A percentile compares a stretch with the other conserved stretches of the same genome.
phyloP scores from a whole-genome alignment of 1,140 invertebrate species.

The Callitettix versicolor region DNA sequence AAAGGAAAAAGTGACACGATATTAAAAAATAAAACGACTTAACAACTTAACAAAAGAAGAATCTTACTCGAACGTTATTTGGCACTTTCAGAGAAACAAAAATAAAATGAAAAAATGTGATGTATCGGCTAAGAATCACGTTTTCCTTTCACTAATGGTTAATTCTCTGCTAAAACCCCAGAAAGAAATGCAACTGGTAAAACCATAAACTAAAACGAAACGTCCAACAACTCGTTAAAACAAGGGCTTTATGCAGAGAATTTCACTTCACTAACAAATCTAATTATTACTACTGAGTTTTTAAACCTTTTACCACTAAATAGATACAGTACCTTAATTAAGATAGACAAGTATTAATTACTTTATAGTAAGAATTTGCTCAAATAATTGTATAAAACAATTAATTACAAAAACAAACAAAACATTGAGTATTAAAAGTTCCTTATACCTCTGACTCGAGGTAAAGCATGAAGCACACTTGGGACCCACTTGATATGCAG shows the following conservation, averaged over 20 bases:
- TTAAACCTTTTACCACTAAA: not conserved
- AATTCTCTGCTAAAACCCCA: conserved; percentile 15
- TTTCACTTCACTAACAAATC: conserved; percentile 6
- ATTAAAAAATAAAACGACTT: not conserved
- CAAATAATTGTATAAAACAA: not conserved
- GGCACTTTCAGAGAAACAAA: conserved; percentile 4
- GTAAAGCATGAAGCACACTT: conserved; percentile 17
- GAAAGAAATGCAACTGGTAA: conserved; percentile 2
- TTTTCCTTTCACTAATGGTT: conserved; percentile 17
- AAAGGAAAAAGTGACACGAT: conserved; percentile 20
- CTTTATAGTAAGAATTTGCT: not conserved
- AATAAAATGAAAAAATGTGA: conserved; percentile 1
- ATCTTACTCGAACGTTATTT: not conserved
- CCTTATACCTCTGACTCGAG: conserved; percentile 1
- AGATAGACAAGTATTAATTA: conserved; percentile 8
- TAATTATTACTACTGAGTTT: conserved; percentile 11
- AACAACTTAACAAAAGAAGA: conserved; percentile 2
- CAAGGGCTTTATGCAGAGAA: conserved; percentile 13
- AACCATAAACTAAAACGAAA: no score
- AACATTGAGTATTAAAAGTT: conserved; percentile 9
- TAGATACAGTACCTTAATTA: not conserved
- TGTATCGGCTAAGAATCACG: conserved; percentile 3
- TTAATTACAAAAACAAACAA: conserved; percentile 8
- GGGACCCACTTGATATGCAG: not conserved
- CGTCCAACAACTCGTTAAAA: no score